A percentile compares a stretch with the other conserved stretches of the same genome.
These are phyloP conservation scores for Pycnomerus fuliginosus DNA, from an alignment of 2,888 invertebrate species.

Conservation along the genomic window DNA sequence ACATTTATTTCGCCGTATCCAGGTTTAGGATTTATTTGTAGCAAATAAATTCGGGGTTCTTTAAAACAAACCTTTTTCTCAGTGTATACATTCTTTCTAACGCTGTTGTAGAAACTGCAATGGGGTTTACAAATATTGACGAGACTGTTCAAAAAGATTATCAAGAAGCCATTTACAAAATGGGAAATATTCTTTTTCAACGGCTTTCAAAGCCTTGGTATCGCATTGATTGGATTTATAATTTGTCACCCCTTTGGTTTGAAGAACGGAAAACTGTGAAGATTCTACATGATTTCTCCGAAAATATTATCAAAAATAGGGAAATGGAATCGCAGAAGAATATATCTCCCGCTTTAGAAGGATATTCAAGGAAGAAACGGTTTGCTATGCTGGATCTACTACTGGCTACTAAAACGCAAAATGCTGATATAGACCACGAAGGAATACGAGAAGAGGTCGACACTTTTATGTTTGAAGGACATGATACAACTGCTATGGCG, in stretches of 20 bases:
- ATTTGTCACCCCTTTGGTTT: slow-evolving; percentile 18
- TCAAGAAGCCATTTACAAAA: slow-evolving; percentile 29
- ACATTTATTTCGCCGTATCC: no score
- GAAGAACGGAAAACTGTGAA: slow-evolving; percentile 27
- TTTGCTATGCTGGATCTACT: slow-evolving; percentile 38
- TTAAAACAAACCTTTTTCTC: no score
- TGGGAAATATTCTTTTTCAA: slow-evolving; percentile 31
- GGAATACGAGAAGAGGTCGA: slow-evolving; percentile 65
- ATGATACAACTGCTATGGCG: no score
- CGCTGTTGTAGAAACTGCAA: slow-evolving; percentile 37
- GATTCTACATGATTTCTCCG: slow-evolving; percentile 36
- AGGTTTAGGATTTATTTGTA: no score
- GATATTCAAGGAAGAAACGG: slow-evolving; percentile 48
- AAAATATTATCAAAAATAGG: slow-evolving; percentile 32
- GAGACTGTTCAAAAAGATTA: slow-evolving; percentile 26
- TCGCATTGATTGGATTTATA: slow-evolving; percentile 24
- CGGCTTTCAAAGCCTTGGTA: slow-evolving; percentile 38
- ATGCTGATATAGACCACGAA: slow-evolving; percentile 34
- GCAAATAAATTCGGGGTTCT: no score
- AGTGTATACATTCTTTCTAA: no score
- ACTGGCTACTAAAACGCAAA: slow-evolving; percentile 31
- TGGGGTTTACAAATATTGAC: slow-evolving; percentile 33
- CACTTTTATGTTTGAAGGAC: no score
- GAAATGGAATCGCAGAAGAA: slow-evolving; percentile 15
- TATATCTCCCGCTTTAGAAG: neutral